Percentiles rank a stretch among this genome's conserved stretches.
These are phyloP conservation scores for Drosophila mayaguana DNA, from an alignment of 2,888 invertebrate genomes.

Conservation along the genomic window DNA sequence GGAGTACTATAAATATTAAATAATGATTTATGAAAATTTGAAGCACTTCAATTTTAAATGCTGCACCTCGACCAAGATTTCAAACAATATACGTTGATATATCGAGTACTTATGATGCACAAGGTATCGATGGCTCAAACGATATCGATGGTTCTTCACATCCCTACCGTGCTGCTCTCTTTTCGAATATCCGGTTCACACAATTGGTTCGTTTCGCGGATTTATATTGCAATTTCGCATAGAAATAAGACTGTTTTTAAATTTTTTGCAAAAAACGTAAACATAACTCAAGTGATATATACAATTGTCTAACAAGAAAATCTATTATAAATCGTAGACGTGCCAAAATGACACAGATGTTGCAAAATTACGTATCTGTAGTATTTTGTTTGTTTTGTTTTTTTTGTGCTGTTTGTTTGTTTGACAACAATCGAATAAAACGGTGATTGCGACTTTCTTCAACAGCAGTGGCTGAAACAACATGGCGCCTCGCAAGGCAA, in stretches of 20 bases:
- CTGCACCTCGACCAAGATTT: neutral
- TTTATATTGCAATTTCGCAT: slow-evolving; percentile 56
- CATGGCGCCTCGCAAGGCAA: slow-evolving; percentile 99
- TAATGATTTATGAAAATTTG: no score
- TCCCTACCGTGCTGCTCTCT: slow-evolving; percentile 64
- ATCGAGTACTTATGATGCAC: slow-evolving; percentile 1
- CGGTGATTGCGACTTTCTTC: slow-evolving; percentile 13
- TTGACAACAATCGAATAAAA: slow-evolving; percentile 22
- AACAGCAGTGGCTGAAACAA: slow-evolving; percentile 56
- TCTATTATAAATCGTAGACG: slow-evolving; percentile 2
- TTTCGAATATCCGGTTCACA: slow-evolving; percentile 84
- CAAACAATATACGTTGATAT: neutral
- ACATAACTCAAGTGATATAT: slow-evolving; percentile 37
- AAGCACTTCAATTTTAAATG: neutral
- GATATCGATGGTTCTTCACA: slow-evolving; percentile 29
- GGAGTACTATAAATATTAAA: no score
- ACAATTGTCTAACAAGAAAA: slow-evolving; percentile 1
- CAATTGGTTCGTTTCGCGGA: slow-evolving; percentile 78
- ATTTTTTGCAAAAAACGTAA: slow-evolving; percentile 56
- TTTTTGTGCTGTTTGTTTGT: slow-evolving; percentile 26
- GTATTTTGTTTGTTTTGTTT: slow-evolving; percentile 43
- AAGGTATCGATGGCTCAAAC: slow-evolving; percentile 24
- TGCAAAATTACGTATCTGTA: slow-evolving; percentile 48
- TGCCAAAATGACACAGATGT: slow-evolving; percentile 53
- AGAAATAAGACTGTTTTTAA: slow-evolving; percentile 46